Conservation (phyloP, 1,140 invertebrate genomes). For the Magallana angulata region DNA sequence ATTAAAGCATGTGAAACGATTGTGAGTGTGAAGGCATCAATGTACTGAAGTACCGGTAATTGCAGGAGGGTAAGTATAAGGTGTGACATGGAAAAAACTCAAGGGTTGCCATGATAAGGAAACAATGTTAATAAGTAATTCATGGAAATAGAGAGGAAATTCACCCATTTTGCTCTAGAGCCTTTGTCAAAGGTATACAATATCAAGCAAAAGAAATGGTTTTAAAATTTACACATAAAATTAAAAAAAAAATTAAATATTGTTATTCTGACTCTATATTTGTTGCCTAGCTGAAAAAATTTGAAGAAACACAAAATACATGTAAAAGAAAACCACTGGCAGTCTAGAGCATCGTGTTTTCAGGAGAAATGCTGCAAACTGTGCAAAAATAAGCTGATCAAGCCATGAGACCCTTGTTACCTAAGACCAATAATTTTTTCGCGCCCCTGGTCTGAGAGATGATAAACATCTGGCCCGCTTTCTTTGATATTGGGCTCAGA, state of each 20-base stretch:
- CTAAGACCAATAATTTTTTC: constrained; percentile 68
- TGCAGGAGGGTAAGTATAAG: background rate
- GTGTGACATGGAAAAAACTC: background rate
- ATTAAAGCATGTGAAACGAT: too few relatives aligned
- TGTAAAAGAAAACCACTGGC: background rate
- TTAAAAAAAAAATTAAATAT: background rate
- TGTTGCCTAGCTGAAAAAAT: background rate
- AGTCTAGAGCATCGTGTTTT: background rate
- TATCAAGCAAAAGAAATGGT: background rate
- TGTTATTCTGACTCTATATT: background rate
- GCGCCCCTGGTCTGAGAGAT: constrained; percentile 61
- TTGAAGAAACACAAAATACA: background rate
- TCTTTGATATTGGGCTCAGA: constrained; percentile 82
- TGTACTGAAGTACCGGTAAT: too few relatives aligned
- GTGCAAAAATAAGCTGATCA: background rate
- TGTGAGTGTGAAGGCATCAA: too few relatives aligned
- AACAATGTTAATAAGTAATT: background rate
- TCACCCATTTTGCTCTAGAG: background rate
- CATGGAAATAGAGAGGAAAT: constrained; percentile 4
- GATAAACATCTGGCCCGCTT: constrained; percentile 57
- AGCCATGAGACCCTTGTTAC: constrained; percentile 54
- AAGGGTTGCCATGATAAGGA: background rate
- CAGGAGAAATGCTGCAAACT: constrained; percentile 16
- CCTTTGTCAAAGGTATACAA: background rate
- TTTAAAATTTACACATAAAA: background rate